phyloP scores from a whole-genome alignment of 1,140 invertebrate genomes.

The Trachymyrmex septentrionalis region DNA sequence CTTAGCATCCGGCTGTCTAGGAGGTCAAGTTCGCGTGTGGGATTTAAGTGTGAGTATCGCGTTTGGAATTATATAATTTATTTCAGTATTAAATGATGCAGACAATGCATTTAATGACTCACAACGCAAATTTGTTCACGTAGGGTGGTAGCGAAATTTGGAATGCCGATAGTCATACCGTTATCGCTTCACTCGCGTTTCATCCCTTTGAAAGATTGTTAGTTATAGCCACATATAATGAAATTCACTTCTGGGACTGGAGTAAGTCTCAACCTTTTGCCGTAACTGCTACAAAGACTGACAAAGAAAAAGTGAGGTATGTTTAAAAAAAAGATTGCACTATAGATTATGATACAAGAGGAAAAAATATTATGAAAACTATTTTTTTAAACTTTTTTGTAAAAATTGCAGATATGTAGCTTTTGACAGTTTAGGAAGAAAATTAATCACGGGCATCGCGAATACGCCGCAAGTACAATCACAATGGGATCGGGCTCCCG shows the following conservation, averaged over 20 bases:
- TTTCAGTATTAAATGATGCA: background rate
- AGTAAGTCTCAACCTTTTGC: slow-evolving; percentile 92
- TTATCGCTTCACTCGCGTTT: slow-evolving; percentile 95
- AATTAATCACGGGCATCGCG: slow-evolving; percentile 94
- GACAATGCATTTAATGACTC: background rate
- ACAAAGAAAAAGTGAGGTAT: slow-evolving; percentile 93
- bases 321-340: slow-evolving; percentile 25
- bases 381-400: background rate
- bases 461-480: slow-evolving; percentile 87
- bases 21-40: slow-evolving; percentile 96
- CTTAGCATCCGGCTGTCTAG: slow-evolving; percentile 95
- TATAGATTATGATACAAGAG: slow-evolving; percentile 56
- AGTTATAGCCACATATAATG: slow-evolving; percentile 94
- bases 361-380: background rate
- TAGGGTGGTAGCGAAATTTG: slow-evolving; percentile 95
- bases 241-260: slow-evolving; percentile 97
- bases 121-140: slow-evolving; percentile 62
- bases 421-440: slow-evolving; percentile 94
- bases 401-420: slow-evolving; percentile 91
- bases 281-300: slow-evolving; percentile 89
- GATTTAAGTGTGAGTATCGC: slow-evolving; percentile 92
- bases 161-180: slow-evolving; percentile 90
- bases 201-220: slow-evolving; percentile 94
- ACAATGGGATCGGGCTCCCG: slow-evolving; percentile 86
- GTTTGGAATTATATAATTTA: background rate